Conservation (phyloP, 2,888 invertebrate genomes). For the Strigamia transsilvanica region DNA sequence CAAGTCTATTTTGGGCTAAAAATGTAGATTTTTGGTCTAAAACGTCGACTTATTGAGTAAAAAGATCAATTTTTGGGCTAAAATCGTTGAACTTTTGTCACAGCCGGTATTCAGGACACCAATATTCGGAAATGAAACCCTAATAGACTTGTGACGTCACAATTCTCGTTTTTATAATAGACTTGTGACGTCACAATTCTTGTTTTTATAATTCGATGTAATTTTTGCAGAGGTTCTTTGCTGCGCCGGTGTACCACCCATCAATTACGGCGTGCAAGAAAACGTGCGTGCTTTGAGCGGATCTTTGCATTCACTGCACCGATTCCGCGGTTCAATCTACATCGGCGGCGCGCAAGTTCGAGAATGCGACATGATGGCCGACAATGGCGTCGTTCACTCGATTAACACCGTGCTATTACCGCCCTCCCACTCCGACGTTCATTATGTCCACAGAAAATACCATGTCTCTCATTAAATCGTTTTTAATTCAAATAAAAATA, state of each 20-base stretch:
- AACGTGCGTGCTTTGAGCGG: not conserved
- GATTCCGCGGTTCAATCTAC: not conserved
- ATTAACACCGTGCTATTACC: not conserved
- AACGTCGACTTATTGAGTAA: no score
- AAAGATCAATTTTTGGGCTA: no score
- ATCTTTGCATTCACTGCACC: not conserved
- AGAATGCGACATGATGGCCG: slow-evolving; percentile 36
- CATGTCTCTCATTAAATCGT: not conserved
- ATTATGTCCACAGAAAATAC: not conserved
- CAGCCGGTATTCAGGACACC: no score
- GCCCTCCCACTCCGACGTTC: not conserved
- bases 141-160: no score
- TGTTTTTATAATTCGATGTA: no score
- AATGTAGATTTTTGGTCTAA: no score
- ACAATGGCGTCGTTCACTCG: slow-evolving; percentile 1
- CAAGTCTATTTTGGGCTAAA: no score
- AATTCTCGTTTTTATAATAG: no score
- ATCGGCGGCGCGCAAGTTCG: not conserved
- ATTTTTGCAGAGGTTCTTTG: slow-evolving; percentile 19
- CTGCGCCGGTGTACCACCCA: slow-evolving; percentile 12
- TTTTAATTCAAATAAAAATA: no score
- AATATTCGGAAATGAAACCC: no score
- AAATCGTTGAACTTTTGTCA: no score
- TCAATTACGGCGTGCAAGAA: not conserved
- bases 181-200: no score